Evolutionary conservation across 2,888 invertebrate species (phyloP).

Genomic region (Rapana venosa): DNA sequence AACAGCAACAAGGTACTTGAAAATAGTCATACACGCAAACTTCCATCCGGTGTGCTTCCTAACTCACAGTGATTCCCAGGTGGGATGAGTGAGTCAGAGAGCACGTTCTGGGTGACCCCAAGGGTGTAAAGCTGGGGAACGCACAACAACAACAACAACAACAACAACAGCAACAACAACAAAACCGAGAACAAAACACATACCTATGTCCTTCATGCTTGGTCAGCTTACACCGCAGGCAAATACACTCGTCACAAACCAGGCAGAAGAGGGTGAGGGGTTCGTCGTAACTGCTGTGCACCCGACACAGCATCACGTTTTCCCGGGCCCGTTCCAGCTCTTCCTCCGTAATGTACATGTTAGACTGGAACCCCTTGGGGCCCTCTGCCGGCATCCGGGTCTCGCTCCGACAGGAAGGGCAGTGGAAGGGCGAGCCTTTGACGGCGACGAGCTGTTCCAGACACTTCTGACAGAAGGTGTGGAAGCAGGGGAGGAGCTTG

Average conservation of each 20-base stretch:
- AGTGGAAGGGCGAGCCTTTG: not conserved
- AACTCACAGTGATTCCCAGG: too few species aligned
- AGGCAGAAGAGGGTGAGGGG: not conserved
- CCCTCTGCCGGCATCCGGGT: not conserved
- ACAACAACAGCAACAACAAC: not conserved
- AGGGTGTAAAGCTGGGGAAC: too few species aligned
- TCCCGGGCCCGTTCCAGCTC: conserved; percentile 22
- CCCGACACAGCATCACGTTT: not conserved
- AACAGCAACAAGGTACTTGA: too few species aligned
- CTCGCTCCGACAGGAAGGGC: conserved; percentile 7
- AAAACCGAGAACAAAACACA: not conserved
- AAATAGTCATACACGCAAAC: too few species aligned
- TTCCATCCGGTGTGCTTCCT: too few species aligned
- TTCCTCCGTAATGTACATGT: conserved; percentile 25
- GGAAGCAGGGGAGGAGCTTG: conserved; percentile 19
- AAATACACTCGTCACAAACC: not conserved
- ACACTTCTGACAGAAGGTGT: conserved; percentile 20
- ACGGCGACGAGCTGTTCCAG: not conserved
- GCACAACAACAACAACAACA: too few species aligned
- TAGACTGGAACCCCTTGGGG: not conserved
- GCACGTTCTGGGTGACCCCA: too few species aligned
- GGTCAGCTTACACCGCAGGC: conserved; percentile 31
- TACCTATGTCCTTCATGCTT: conserved; percentile 22
- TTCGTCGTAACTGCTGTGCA: not conserved
- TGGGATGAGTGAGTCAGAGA: too few species aligned